Conservation (phyloP, 2,113 vertebrate genomes). For the Nerophis lumbriciformis region DNA sequence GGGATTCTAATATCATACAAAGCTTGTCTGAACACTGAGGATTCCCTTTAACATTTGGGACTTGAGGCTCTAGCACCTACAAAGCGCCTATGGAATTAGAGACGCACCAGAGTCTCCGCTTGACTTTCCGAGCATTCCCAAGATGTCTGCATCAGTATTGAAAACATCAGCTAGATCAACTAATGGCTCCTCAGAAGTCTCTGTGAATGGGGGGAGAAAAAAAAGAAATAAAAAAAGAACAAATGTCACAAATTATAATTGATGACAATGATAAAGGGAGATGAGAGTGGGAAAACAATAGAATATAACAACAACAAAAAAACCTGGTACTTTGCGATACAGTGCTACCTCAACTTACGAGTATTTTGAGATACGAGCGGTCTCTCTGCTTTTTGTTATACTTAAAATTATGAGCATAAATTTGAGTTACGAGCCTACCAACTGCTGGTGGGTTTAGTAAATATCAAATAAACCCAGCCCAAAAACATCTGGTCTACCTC, state of each 20-base stretch:
- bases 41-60: constrained; percentile 7
- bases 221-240: constrained; percentile 34
- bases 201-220: constrained; percentile 63
- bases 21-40: too few species aligned
- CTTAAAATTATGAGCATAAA: too few species aligned
- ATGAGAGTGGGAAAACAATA: constrained; percentile 33
- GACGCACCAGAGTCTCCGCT: constrained; percentile 85
- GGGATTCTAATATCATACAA: too few species aligned
- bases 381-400: too few species aligned
- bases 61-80: constrained; percentile 29
- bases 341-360: too few species aligned
- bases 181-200: constrained; percentile 83
- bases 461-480: too few species aligned
- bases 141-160: constrained; percentile 93
- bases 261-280: constrained; percentile 51
- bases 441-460: too few species aligned
- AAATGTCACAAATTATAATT: constrained; percentile 61
- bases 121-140: constrained; percentile 93
- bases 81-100: constrained; percentile 42
- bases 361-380: too few species aligned
- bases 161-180: constrained; percentile 93
- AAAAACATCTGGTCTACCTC: too few species aligned
- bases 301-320: not conserved
- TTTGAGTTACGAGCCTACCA: too few species aligned
- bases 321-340: not conserved